Evolutionary conservation across 2,888 invertebrate species (phyloP), one percentile per base, ranked within the genome.

Genomic region (Suillia variegata): DNA sequence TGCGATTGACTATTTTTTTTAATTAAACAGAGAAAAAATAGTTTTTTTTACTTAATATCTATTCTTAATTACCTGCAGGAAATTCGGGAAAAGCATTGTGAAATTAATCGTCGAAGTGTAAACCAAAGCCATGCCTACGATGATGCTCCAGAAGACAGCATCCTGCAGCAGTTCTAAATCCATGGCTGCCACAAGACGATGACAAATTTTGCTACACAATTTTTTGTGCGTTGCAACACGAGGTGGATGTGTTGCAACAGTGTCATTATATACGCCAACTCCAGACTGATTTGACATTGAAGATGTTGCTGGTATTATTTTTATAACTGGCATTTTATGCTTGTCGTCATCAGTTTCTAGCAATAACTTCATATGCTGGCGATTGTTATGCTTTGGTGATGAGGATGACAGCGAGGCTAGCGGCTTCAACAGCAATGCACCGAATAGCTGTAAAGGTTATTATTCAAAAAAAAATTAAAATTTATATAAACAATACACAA

Each of bases 21-120:
- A 8, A 49, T 50, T 2, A 34, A 33, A 48, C n/a, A 15, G 45
- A 53, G 18, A 10, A 20, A n/a, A n/a, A n/a, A n/a, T n/a, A n/a
- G n/a, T n/a, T 15, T 13, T 13, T 42, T 15, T 45, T 1, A 18
- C 1, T 1, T 20, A 1, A 26, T 26, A 12, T 15, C 31, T 17
- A 26, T 2, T 21, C 17, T 10, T 13, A 59, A 58, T 62, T 80
- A 85, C 86, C 82, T 87, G 86, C 33, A 91, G 81, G 73, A 88
- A 90, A 69, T 87, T 86, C 5, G 90, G 90, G 67, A 85, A 89
- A 34, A 90, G 80, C 84, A 90, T 87, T 61, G 88, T 88, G 72
- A 90, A 91, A 71, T 88, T 88, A 58, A 89, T 86, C 51, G 88
- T 86, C 0, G 89, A 87, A 6, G 89, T 87, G 54, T 89, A 89